Conservation (phyloP, 2,113 vertebrate genomes). For the Trogon melanurus region DNA sequence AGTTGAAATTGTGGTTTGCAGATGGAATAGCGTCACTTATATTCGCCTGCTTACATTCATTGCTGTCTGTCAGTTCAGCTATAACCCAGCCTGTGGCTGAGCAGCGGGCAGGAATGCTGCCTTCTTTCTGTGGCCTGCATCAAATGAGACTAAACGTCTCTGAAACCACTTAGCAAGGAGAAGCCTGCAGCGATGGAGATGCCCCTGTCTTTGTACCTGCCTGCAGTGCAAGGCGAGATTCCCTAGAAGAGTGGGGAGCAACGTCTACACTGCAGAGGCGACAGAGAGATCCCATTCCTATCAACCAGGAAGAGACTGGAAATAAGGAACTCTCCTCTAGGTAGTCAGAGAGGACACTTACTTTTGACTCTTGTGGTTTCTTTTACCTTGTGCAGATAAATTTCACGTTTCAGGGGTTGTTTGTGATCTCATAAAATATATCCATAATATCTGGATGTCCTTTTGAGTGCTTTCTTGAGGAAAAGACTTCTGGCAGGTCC, state of each 20-base stretch:
- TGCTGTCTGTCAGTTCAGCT: not conserved
- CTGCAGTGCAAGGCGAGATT: fast-evolving
- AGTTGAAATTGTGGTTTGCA: not conserved
- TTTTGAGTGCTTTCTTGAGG: not conserved
- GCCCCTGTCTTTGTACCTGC: not conserved
- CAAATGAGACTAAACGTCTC: not conserved
- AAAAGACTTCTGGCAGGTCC: not conserved
- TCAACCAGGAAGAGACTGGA: not conserved
- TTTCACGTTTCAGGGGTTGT: not conserved
- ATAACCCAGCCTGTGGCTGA: not conserved
- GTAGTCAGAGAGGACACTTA: not conserved
- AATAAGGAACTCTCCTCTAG: not conserved
- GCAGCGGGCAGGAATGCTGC: not conserved
- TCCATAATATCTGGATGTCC: not conserved
- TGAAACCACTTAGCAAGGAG: not conserved
- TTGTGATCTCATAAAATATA: not conserved
- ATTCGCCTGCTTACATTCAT: not conserved
- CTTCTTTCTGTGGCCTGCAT: not conserved
- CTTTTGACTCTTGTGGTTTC: not conserved
- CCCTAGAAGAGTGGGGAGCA: not conserved
- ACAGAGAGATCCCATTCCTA: not conserved
- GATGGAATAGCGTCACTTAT: not conserved
- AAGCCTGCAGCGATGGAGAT: not conserved
- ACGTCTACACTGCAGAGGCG: not conserved
- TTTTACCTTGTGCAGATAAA: not conserved